Percentiles rank a stretch among this genome's conserved stretches.
phyloP scores from a whole-genome alignment of 2,888 invertebrate species.

The Mechanitis messenoides region DNA sequence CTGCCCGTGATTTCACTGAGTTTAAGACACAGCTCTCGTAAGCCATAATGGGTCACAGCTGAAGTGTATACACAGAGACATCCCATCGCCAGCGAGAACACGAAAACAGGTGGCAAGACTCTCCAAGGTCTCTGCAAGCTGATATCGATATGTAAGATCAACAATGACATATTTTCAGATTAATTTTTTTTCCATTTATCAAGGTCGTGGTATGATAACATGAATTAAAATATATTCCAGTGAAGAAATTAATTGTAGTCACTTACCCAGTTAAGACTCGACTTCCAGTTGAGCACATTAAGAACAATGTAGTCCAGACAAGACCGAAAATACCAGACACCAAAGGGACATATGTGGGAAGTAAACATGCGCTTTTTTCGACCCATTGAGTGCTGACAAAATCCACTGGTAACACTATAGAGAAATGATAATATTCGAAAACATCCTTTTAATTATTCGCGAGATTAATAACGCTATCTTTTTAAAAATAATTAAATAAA shows the following conservation, averaged over 20 bases:
- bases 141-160: background rate
- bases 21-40: constrained; percentile 57
- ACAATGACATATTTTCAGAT: no score
- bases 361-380: constrained; percentile 59
- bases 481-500: no score
- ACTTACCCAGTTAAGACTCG: constrained; percentile 61
- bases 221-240: no score
- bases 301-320: constrained; percentile 70
- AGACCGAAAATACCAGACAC: constrained; percentile 69
- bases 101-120: constrained; percentile 54
- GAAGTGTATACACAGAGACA: constrained; percentile 57
- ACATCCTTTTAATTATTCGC: no score
- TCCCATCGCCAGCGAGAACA: constrained; percentile 62
- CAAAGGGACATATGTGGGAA: constrained; percentile 66
- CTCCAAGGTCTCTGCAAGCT: constrained; percentile 67
- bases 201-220: no score
- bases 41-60: constrained; percentile 51
- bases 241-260: background rate
- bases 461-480: no score
- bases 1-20: constrained; percentile 60
- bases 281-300: constrained; percentile 73
- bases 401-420: constrained; percentile 53
- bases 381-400: constrained; percentile 64
- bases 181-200: no score
- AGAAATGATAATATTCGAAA: background rate